phyloP scores from a whole-genome alignment of 2,888 invertebrate genomes.

The Caenorhabditis macrosperma region DNA sequence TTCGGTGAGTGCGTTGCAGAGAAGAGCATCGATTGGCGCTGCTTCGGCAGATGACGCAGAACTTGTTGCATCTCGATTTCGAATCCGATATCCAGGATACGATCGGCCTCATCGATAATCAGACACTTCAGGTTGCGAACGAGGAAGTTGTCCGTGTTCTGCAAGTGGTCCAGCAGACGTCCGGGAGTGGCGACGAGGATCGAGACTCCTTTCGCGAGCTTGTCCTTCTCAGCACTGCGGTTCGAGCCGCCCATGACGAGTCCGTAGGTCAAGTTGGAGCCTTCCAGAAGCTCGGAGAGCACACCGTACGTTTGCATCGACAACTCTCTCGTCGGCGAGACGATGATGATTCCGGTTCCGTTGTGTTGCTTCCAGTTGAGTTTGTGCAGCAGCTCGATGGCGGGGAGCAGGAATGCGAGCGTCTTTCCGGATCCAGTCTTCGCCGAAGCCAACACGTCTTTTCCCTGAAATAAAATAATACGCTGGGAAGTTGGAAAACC shows the following conservation, averaged over 20 bases:
- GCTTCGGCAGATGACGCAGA: slow-evolving; percentile 91
- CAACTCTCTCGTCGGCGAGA: slow-evolving; percentile 95
- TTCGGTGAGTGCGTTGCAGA: slow-evolving; percentile 96
- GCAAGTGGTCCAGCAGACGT: slow-evolving; percentile 92
- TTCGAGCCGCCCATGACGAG: slow-evolving; percentile 96
- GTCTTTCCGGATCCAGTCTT: slow-evolving; percentile 95
- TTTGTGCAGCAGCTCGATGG: slow-evolving; percentile 92
- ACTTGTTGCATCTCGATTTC: slow-evolving; percentile 97
- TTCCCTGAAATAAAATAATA: slow-evolving; percentile 71
- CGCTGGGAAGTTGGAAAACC: slow-evolving; percentile 5
- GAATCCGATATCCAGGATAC: slow-evolving; percentile 96
- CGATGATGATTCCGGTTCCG: slow-evolving; percentile 92
- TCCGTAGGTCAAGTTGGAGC: slow-evolving; percentile 91
- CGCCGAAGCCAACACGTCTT: slow-evolving; percentile 94
- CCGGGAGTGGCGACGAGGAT: slow-evolving; percentile 97
- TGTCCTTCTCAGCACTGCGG: slow-evolving; percentile 91
- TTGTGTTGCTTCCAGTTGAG: slow-evolving; percentile 87
- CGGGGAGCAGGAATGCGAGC: slow-evolving; percentile 94
- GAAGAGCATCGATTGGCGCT: slow-evolving; percentile 96
- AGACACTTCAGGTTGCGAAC: slow-evolving; percentile 89
- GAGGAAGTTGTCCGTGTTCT: slow-evolving; percentile 92
- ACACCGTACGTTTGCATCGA: slow-evolving; percentile 99
- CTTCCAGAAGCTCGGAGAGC: slow-evolving; percentile 89
- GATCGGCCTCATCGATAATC: slow-evolving; percentile 97
- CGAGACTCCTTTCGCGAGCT: slow-evolving; percentile 91